Conservation (phyloP, 2,113 vertebrate genomes). For the Mesoclemmys tuberculata region DNA sequence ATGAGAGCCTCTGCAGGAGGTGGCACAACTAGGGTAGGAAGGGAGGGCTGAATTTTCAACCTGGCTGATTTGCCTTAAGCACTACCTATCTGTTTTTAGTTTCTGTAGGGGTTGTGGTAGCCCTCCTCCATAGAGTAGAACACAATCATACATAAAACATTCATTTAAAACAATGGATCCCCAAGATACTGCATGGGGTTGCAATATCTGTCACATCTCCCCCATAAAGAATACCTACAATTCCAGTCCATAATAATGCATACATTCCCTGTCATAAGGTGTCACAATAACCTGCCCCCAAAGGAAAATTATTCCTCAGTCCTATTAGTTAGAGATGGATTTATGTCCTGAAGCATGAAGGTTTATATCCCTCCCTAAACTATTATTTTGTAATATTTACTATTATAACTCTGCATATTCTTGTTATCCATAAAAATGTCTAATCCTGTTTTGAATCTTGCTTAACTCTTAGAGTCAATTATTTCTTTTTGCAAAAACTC, state of each 20-base stretch:
- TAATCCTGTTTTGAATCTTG: not conserved
- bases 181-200: not conserved
- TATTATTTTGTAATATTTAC: not conserved
- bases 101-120: too few species aligned
- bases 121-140: not conserved
- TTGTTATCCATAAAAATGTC: not conserved
- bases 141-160: not conserved
- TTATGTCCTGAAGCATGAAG: not conserved
- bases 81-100: too few species aligned
- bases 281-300: not conserved
- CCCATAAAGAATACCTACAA: not conserved
- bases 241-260: not conserved
- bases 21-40: too few species aligned
- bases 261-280: not conserved
- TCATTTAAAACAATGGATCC: not conserved
- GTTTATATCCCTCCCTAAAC: not conserved
- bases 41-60: too few species aligned
- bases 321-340: not conserved
- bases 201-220: not conserved
- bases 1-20: too few species aligned
- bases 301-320: not conserved
- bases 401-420: not conserved
- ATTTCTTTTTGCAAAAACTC: not conserved
- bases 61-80: too few species aligned
- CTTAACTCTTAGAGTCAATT: not conserved